Base-by-base conservation (phyloP, 2,113 vertebrate genomes). In the Coregonus clupeaformis region DNA sequence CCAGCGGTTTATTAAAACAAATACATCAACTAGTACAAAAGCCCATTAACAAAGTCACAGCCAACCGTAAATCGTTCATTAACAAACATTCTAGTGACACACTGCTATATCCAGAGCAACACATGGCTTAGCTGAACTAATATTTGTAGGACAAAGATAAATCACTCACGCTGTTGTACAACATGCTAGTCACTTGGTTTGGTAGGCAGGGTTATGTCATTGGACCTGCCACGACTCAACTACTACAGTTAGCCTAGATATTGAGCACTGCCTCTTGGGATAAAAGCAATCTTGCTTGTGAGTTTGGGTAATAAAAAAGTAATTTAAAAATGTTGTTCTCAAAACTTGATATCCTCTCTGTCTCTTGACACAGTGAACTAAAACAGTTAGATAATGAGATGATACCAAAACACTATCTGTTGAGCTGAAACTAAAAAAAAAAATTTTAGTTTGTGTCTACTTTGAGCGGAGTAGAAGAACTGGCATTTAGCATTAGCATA, bases 91-190 rank as follows among this genome's bases (percentile, higher is more conserved):
- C 79, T 74, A 67, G 79, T 77, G 82, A 81, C 76, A 78, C 36
- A 52, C 77, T 76, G 76, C 77, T 72, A 77, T 13, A 65, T 78
- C 73, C 82, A 67, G 80, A 82, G 82, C 72, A 88, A 83, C 77
- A 80, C 75, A 24, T 32, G 83, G 79, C 78, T 91, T 84, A 88
- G 82, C 82, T 89, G 86, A 90, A 85, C 90, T 89, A 92, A 92
- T 92, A 93, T 92, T 90, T 91, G 88, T 67, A 73, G 71, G 77
- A 75, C 76, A 45, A 75, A 83, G 88, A 89, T 87, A 91, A 90
- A 92, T 90, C 73, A 85, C 88, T 85, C 79, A 57, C 5, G 77
- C 79, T 89, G 84, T 86, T 89, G 77, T 73, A 86, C 82, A 85
- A 81, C 81, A 87, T 81, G 83, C 72, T 75, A 77, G 75, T 77